phyloP scores from a whole-genome alignment of 2,797 vertebrate species.

The Toxotes lorentzi region DNA sequence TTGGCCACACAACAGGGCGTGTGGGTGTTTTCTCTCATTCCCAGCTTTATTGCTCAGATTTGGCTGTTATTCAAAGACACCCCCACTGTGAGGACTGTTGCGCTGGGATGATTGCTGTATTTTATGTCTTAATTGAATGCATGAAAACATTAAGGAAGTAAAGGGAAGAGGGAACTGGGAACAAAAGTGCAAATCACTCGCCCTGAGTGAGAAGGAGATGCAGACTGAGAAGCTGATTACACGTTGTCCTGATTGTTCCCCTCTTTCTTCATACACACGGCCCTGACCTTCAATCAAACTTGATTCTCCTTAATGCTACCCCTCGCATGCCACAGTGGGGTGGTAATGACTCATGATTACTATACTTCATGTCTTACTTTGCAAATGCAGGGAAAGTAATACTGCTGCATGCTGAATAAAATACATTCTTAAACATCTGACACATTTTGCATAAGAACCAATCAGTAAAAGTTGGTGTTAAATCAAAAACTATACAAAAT shows the following conservation, averaged over 20 bases:
- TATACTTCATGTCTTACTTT: conserved; percentile 78
- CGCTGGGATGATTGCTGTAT: conserved; percentile 77
- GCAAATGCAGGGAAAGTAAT: conserved; percentile 74
- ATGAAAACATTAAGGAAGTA: conserved; percentile 75
- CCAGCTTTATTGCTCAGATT: conserved; percentile 58
- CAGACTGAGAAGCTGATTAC: conserved; percentile 82
- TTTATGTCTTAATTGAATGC: conserved; percentile 80
- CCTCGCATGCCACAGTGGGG: conserved; percentile 75
- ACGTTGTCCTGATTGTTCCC: conserved; percentile 81
- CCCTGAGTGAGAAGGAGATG: conserved; percentile 72
- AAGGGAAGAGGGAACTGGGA: conserved; percentile 61
- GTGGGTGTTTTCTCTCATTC: conserved; percentile 59
- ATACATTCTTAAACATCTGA: conserved; percentile 71
- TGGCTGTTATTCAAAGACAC: conserved; percentile 67
- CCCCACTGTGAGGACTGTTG: conserved; percentile 58
- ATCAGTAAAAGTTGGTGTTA: conserved; percentile 62
- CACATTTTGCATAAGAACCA: conserved; percentile 65
- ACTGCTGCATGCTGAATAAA: conserved; percentile 62
- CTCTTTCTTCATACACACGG: conserved; percentile 70
- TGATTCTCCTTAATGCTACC: conserved; percentile 83
- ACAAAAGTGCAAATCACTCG: conserved; percentile 81
- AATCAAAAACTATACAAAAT: conserved; percentile 64
- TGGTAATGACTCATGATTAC: conserved; percentile 83
- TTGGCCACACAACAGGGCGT: conserved; percentile 63
- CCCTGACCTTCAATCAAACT: conserved; percentile 87